These are phyloP conservation scores for Ormyrus nitidulus DNA, from an alignment of 2,888 invertebrate species.

Conservation along the genomic window DNA sequence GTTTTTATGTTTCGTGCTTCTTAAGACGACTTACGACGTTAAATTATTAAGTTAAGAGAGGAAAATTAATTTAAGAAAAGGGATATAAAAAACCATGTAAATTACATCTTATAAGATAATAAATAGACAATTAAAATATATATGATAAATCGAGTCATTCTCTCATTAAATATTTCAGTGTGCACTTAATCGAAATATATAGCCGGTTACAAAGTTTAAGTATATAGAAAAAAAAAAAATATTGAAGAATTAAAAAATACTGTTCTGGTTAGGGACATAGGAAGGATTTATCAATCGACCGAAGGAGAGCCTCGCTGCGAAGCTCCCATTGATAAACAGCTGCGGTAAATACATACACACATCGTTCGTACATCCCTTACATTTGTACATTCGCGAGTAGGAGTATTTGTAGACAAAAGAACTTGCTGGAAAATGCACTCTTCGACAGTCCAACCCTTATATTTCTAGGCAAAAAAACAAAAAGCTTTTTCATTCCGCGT, in stretches of 20 bases:
- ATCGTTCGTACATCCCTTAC: conserved; percentile 14
- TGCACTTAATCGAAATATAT: neutral
- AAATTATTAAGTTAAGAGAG: neutral
- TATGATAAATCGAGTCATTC: conserved; percentile 20
- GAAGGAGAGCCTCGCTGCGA: too few species aligned
- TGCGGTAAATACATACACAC: neutral
- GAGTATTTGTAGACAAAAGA: neutral
- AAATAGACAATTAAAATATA: conserved; percentile 31
- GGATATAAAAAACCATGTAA: neutral
- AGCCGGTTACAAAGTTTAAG: neutral
- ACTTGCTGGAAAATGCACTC: conserved; percentile 9
- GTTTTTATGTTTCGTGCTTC: too few species aligned
- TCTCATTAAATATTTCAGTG: conserved; percentile 14
- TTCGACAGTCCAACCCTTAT: conserved; percentile 4
- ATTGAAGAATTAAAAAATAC: conserved; percentile 40
- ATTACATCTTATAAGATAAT: conserved; percentile 23
- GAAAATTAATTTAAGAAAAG: neutral
- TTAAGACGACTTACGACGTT: too few species aligned
- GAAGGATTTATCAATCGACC: conserved; percentile 41
- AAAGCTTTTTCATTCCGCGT: too few species aligned
- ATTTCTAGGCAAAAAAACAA: too few species aligned
- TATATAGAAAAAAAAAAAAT: neutral
- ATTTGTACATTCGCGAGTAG: conserved; percentile 37
- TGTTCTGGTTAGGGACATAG: conserved; percentile 43
- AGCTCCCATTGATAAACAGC: too few species aligned